Conservation (phyloP, 1,140 invertebrate species). For the Gerris buenoi region DNA sequence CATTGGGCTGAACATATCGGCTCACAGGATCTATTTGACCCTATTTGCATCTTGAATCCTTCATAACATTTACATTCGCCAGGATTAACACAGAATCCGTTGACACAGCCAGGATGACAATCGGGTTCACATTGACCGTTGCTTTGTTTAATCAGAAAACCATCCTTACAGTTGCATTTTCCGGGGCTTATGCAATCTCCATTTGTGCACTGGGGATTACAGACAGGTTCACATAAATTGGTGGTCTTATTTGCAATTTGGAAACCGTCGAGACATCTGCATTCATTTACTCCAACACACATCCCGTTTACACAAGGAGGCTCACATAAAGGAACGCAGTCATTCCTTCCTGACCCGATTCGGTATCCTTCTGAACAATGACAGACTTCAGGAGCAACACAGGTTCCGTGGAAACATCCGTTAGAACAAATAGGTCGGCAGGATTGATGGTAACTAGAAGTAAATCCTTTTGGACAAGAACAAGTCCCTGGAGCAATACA, state of each 20-base stretch:
- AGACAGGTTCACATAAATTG: background rate
- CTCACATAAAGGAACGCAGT: background rate
- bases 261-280: background rate
- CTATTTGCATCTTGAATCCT: background rate
- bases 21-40: background rate
- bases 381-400: background rate
- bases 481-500: background rate
- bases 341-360: background rate
- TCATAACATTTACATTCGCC: background rate
- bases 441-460: background rate
- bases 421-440: background rate
- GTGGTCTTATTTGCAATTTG: background rate
- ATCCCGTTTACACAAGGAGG: background rate
- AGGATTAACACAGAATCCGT: background rate
- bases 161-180: background rate
- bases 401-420: background rate
- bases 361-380: background rate
- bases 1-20: background rate
- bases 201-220: background rate
- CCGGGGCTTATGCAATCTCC: background rate
- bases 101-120: background rate
- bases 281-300: background rate
- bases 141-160: background rate
- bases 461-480: background rate
- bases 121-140: background rate